phyloP scores from a whole-genome alignment of 30 jellyfish, hydroid and myxozoan genomes.

The Aurelia coerulea region DNA sequence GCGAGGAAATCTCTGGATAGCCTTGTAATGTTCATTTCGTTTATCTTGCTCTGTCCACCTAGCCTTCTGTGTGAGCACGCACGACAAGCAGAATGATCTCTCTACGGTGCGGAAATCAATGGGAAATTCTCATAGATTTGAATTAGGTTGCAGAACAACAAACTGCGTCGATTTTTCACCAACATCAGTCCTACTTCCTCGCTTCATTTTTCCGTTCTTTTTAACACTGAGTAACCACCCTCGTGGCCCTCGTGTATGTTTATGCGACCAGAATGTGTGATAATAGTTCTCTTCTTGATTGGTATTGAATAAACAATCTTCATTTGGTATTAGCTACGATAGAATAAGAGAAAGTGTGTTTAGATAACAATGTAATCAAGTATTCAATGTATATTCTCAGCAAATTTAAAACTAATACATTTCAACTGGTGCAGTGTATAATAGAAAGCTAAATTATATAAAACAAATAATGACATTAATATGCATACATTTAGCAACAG shows the following conservation, averaged over 20 bases:
- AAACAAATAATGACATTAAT: too few species aligned
- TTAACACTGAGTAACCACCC: constrained; percentile 86
- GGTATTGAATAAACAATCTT: constrained; percentile 54
- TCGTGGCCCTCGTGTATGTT: constrained; percentile 42
- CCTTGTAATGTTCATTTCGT: too few species aligned
- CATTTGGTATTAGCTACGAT: constrained; percentile 53
- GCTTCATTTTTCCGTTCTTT: constrained; percentile 79
- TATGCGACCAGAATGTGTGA: constrained; percentile 88
- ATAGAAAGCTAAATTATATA: too few species aligned
- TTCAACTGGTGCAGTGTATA: too few species aligned
- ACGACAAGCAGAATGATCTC: too few species aligned
- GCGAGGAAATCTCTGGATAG: too few species aligned
- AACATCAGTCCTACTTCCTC: constrained; percentile 70
- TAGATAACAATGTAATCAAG: background rate
- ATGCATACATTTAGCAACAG: too few species aligned
- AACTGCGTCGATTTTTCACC: constrained; percentile 89
- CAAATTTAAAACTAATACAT: too few species aligned
- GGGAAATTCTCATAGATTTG: background rate
- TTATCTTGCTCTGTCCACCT: too few species aligned
- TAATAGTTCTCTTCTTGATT: constrained; percentile 80
- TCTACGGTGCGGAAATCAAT: too few species aligned
- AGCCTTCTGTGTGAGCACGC: too few species aligned
- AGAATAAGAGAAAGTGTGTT: background rate
- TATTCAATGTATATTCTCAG: too few species aligned
- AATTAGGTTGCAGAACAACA: constrained; percentile 11